Conservation (phyloP, 2,888 invertebrate genomes). For the Rotaria socialis region DNA sequence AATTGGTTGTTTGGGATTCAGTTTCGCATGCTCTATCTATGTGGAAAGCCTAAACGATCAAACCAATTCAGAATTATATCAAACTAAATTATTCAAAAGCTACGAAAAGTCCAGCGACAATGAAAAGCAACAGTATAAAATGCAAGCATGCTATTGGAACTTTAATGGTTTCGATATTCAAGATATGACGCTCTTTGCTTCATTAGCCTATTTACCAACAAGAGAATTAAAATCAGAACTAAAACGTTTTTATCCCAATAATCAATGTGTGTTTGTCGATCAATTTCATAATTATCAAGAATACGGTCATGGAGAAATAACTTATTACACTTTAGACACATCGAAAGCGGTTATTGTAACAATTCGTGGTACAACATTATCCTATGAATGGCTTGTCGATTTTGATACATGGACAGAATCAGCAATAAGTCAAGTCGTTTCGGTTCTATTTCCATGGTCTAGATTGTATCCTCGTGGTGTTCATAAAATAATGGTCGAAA, state of each 20-base stretch:
- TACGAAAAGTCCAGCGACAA: background rate
- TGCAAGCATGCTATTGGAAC: background rate
- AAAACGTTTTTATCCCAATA: background rate
- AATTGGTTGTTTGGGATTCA: background rate
- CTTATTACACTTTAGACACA: background rate
- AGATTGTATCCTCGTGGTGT: background rate
- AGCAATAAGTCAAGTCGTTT: background rate
- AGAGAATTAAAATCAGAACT: background rate
- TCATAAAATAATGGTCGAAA: background rate
- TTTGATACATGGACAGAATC: conserved; percentile 14
- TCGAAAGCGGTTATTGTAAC: background rate
- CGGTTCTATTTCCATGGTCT: conserved; percentile 7
- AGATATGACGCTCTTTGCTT: background rate
- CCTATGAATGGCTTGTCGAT: background rate
- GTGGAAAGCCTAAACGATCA: background rate
- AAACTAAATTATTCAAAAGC: background rate
- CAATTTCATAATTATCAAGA: background rate
- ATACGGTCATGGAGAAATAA: conserved; percentile 12
- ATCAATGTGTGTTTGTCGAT: background rate
- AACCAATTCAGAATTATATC: background rate
- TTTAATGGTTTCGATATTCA: background rate
- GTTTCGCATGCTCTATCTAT: background rate
- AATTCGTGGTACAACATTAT: background rate
- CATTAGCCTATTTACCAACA: background rate
- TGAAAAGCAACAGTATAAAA: background rate